These are phyloP conservation scores for Tarsius wallacei DNA, from an alignment of 2,797 vertebrate genomes.

Conservation along the genomic window DNA sequence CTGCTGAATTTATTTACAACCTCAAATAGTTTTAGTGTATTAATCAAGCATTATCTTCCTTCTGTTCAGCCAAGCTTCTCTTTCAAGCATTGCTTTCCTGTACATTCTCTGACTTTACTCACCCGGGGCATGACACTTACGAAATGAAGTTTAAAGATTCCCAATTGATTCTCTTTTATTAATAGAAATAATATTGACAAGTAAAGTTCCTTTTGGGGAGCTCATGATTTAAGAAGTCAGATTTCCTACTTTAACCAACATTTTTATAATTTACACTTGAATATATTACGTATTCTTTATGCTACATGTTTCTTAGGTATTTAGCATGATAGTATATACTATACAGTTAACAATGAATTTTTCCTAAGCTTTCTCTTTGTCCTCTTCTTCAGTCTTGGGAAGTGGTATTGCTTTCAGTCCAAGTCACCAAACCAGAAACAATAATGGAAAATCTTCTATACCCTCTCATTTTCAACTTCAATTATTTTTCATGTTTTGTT, in stretches of 20 bases:
- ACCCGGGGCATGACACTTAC: background rate
- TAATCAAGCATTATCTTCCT: background rate
- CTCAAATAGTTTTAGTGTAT: background rate
- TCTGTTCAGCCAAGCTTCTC: background rate
- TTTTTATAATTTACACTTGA: background rate
- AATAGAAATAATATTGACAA: background rate
- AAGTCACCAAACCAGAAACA: background rate
- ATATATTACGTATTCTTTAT: background rate
- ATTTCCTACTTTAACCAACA: background rate
- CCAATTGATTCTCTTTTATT: background rate
- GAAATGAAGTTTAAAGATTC: slow-evolving; percentile 18
- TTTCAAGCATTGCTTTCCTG: background rate
- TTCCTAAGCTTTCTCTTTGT: background rate
- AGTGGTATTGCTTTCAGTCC: background rate
- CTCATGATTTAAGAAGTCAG: background rate
- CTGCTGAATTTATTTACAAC: background rate
- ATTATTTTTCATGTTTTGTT: background rate
- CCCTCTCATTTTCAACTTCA: background rate
- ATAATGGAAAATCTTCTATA: background rate
- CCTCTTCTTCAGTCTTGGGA: background rate
- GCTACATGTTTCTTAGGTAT: background rate
- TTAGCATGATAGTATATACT: background rate
- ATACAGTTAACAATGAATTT: background rate
- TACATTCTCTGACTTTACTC: background rate
- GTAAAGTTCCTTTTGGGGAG: background rate